Evolutionary conservation across 2,113 vertebrate genomes (phyloP), one percentile per base, ranked within the genome.

Genomic region (Sinosuthora webbiana): DNA sequence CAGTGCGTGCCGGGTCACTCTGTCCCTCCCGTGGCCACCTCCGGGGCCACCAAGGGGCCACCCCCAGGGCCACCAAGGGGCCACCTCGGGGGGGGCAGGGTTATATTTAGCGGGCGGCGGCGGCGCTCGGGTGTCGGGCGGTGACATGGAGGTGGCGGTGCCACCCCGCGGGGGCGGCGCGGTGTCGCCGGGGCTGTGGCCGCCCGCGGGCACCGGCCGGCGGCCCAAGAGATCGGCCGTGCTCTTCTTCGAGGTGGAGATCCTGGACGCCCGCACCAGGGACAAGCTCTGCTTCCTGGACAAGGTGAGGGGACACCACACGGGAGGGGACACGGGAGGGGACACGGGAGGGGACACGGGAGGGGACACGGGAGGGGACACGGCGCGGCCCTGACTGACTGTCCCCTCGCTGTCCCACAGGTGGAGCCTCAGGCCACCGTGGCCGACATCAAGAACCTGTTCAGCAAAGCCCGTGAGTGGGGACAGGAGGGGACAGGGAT

Each of bases 171-270:
- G 57, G 74, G 89, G 74, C 45, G 30, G 33, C 12, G 45, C 77
- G 30, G 52, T 45, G 89, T 12, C 89, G 12, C 21, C 22, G 2
- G 25, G 53, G 44, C 67, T 85, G 52, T 86, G 89, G 89, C 53
- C 22, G 2, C 67, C 64, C 18, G 45, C 27, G 17, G 67, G 96
- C 77, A 49, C 63, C 13, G 62, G 97, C 39, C 99, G 98, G 97
- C 99, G 99, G 95, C 52, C 98, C 97, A 99, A 99, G 97, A 99
- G 98, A 59, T 22, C 42, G 84, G 99, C 98, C 67, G 98, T 98
- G 95, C 98, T 99, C 95, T 99, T 99, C 96, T 99, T 99, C 33
- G 99, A 99, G 99, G 99, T 99, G 99, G 99, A 99, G 98, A 99
- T 99, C 91, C 97, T 99, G 98, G 99, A 99, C 4, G 99, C 98